Evolutionary conservation across 2,888 invertebrate species (phyloP).

Genomic region (Tetanocera ferruginea): DNA sequence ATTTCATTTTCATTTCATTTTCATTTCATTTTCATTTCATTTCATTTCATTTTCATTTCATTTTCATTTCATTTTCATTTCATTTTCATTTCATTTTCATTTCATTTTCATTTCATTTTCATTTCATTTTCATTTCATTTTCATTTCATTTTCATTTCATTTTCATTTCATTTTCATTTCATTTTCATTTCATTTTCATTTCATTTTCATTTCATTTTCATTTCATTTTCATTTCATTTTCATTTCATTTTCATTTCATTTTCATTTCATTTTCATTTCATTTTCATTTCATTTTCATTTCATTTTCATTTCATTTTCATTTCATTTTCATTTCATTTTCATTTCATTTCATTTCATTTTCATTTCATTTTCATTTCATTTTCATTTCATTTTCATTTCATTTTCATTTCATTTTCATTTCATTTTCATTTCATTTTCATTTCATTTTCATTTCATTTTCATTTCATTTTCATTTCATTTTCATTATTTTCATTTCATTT

Average conservation of each 20-base stretch:
- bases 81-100: no score
- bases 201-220: constrained; percentile 10
- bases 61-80: no score
- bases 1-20: no score
- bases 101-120: no score
- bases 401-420: background rate
- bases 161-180: no score
- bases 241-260: constrained; percentile 11
- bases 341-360: background rate
- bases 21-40: no score
- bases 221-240: constrained; percentile 14
- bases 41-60: no score
- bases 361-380: background rate
- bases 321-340: background rate
- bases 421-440: constrained; percentile 1
- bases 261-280: constrained; percentile 3
- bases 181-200: no score
- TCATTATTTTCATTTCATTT: constrained; percentile 4
- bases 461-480: background rate
- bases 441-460: background rate
- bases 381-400: background rate
- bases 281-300: constrained; percentile 2
- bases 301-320: constrained; percentile 2
- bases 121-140: no score
- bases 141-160: no score